Evolutionary conservation across 2,797 vertebrate genomes (phyloP).

Genomic region (Gymnopithys bicolor): DNA sequence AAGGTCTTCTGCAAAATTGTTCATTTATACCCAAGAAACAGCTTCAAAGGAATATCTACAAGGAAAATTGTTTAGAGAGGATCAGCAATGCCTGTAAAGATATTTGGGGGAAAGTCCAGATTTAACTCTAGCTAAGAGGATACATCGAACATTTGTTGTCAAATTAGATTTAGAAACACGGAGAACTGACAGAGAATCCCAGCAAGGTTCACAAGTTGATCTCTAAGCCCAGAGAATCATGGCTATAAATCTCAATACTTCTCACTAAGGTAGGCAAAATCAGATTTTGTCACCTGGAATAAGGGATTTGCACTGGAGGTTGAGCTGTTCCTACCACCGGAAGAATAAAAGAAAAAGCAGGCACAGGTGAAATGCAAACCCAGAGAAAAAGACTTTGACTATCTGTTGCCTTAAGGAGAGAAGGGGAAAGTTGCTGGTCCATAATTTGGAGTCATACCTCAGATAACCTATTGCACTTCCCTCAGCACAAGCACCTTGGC

Average conservation of each 20-base stretch:
- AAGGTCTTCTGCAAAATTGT: background rate
- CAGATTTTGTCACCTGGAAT: background rate
- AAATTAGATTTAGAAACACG: background rate
- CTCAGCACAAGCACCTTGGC: background rate
- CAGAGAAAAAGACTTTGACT: background rate
- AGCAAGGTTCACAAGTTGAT: background rate
- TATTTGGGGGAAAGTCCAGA: background rate
- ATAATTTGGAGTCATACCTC: background rate
- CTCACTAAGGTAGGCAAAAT: background rate
- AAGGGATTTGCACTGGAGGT: background rate
- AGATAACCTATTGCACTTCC: background rate
- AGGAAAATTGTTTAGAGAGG: background rate
- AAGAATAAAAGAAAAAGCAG: background rate
- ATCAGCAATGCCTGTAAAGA: background rate
- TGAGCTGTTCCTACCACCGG: background rate
- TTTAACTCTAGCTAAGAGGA: background rate
- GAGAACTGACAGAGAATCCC: background rate
- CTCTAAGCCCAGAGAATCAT: background rate
- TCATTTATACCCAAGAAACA: background rate
- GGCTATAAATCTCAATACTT: background rate
- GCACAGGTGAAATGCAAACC: background rate
- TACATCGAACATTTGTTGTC: background rate
- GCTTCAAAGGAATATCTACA: background rate
- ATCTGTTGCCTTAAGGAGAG: background rate
- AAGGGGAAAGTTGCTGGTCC: background rate